phyloP scores from a whole-genome alignment of 2,797 vertebrate genomes.

The Sebastes variabilis region DNA sequence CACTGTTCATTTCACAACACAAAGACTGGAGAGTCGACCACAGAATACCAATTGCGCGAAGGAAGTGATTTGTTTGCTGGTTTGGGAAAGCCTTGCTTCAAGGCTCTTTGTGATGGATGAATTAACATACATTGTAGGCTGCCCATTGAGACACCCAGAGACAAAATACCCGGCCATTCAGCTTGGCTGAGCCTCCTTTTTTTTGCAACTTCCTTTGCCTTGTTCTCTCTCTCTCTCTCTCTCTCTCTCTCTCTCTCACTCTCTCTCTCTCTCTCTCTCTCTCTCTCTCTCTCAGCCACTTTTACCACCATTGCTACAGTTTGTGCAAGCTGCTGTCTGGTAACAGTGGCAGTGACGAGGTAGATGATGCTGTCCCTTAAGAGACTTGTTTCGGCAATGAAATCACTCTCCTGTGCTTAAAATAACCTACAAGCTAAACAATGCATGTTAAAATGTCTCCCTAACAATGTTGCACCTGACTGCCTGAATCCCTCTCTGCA shows the following conservation, averaged over 20 bases:
- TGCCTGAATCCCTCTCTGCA: background rate
- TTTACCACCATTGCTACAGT: conserved; percentile 26
- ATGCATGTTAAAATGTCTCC: background rate
- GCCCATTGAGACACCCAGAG: conserved; percentile 53
- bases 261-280: background rate
- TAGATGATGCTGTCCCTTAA: conserved; percentile 21
- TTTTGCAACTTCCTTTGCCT: conserved; percentile 47
- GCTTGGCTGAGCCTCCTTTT: conserved; percentile 24
- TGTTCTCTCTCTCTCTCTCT: conserved; percentile 12
- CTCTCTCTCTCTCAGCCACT: background rate
- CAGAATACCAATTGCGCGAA: conserved; percentile 65
- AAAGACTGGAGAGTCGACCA: conserved; percentile 30
- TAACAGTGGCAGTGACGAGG: conserved; percentile 26
- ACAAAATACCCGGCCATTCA: conserved; percentile 58
- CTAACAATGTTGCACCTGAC: background rate
- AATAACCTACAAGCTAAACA: conserved; percentile 7
- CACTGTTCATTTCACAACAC: conserved; percentile 45
- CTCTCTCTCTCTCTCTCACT: conserved; percentile 1
- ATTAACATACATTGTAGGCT: conserved; percentile 67
- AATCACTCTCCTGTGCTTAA: conserved; percentile 18
- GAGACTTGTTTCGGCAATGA: background rate
- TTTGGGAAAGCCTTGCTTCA: conserved; percentile 60
- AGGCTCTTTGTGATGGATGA: conserved; percentile 66
- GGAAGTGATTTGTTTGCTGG: conserved; percentile 68
- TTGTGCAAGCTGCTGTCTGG: conserved; percentile 32